phyloP scores from a whole-genome alignment of 1,140 invertebrate species.

The Ceratosolen solmsi region DNA sequence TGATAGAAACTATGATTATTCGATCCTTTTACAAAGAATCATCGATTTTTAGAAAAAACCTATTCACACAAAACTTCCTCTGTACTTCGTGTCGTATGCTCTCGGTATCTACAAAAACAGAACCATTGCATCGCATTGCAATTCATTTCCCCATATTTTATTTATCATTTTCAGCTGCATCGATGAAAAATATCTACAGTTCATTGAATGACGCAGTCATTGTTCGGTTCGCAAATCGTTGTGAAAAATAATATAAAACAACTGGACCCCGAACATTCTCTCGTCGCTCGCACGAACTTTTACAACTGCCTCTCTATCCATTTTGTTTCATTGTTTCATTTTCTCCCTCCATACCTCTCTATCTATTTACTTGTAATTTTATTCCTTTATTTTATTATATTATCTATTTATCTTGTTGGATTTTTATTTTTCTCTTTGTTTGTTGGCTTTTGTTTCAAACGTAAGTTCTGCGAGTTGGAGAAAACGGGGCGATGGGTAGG shows the following conservation, averaged over 20 bases:
- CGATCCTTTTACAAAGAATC: slow-evolving; percentile 75
- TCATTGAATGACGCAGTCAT: slow-evolving; percentile 58
- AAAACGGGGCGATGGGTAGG: too few species aligned
- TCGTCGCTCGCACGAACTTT: slow-evolving; percentile 15
- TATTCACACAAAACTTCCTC: slow-evolving; percentile 73
- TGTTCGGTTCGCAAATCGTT: slow-evolving; percentile 51
- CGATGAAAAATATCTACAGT: slow-evolving; percentile 74
- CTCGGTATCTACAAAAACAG: slow-evolving; percentile 72
- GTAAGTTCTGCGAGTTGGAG: slow-evolving; percentile 11
- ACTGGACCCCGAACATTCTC: slow-evolving; percentile 18
- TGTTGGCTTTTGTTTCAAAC: neutral
- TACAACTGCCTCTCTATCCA: neutral
- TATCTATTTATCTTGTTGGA: neutral
- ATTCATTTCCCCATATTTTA: slow-evolving; percentile 57
- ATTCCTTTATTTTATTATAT: too few species aligned
- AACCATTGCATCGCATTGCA: slow-evolving; percentile 73
- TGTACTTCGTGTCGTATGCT: slow-evolving; percentile 58
- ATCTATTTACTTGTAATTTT: neutral
- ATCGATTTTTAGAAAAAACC: slow-evolving; percentile 72
- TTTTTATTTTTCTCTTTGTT: neutral
- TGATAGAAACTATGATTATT: slow-evolving; percentile 76
- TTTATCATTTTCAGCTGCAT: slow-evolving; percentile 56
- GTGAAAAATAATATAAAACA: slow-evolving; percentile 48
- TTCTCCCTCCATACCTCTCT: neutral
- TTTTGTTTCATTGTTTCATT: neutral